phyloP scores from a whole-genome alignment of 2,113 vertebrate genomes.

The Desmodus rotundus region DNA sequence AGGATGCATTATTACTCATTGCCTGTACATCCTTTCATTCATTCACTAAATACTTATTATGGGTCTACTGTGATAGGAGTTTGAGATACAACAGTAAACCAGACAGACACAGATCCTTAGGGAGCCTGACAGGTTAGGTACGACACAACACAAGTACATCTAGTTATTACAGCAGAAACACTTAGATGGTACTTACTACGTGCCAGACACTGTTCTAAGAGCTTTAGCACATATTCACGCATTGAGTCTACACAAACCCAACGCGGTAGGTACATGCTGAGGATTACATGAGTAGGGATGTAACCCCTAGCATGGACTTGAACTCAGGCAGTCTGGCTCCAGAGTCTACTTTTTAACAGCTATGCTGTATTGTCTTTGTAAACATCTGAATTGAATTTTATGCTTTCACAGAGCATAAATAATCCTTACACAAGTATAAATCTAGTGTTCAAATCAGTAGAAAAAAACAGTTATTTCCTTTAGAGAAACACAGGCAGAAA shows the following conservation, averaged over 20 bases:
- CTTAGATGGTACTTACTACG: neutral
- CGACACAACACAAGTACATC: rapidly evolving
- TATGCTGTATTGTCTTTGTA: neutral
- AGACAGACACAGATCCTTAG: neutral
- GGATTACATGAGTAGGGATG: neutral
- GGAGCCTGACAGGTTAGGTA: neutral
- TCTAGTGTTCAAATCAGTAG: neutral
- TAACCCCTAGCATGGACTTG: neutral
- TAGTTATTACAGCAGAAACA: neutral
- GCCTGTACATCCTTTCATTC: neutral
- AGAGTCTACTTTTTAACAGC: neutral
- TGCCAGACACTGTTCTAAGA: neutral
- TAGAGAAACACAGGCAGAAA: neutral
- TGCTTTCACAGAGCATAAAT: neutral
- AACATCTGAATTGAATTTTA: constrained; percentile 14
- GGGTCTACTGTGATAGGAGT: neutral
- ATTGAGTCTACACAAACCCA: neutral
- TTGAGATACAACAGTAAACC: neutral
- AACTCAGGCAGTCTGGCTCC: neutral
- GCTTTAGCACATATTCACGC: neutral
- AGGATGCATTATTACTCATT: neutral
- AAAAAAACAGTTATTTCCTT: neutral
- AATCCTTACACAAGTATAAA: neutral
- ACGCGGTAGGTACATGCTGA: neutral
- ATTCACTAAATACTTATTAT: neutral